Evolutionary conservation across 2,113 vertebrate species (phyloP).

Genomic region (Dinomys branickii): DNA sequence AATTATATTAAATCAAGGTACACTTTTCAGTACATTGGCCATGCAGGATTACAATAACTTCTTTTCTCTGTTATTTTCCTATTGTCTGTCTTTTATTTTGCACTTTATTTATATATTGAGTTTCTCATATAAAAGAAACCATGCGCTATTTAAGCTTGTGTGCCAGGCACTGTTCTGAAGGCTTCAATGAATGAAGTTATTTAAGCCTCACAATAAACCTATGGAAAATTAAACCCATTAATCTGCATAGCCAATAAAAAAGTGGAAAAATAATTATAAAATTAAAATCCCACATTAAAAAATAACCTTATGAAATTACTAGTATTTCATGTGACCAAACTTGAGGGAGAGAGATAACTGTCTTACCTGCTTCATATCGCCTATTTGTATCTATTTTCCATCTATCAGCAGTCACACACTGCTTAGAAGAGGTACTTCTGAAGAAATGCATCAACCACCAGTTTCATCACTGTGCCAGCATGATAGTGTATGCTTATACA

Average conservation of each 20-base stretch:
- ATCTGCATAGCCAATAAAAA: background rate
- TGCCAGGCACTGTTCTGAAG: constrained; percentile 4
- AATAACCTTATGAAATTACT: background rate
- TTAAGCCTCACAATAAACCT: background rate
- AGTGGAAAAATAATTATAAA: background rate
- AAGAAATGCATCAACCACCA: background rate
- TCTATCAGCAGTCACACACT: background rate
- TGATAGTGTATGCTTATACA: background rate
- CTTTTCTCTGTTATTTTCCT: background rate
- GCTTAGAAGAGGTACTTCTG: background rate
- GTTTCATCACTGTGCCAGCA: background rate
- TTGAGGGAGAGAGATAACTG: background rate
- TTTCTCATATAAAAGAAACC: background rate
- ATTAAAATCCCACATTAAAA: background rate
- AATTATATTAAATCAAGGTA: background rate
- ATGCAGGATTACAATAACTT: background rate
- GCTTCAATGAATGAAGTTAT: background rate
- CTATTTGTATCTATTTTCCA: constrained; percentile 9
- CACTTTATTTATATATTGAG: background rate
- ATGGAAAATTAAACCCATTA: background rate
- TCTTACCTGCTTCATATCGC: background rate
- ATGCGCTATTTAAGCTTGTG: background rate
- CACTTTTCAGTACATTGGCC: background rate
- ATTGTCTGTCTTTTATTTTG: background rate
- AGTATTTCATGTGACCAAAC: constrained; percentile 28